A percentile compares a stretch with the other conserved stretches of the same genome.
Conservation (phyloP, 2,888 invertebrate species). For the Monochamus alternatus region DNA sequence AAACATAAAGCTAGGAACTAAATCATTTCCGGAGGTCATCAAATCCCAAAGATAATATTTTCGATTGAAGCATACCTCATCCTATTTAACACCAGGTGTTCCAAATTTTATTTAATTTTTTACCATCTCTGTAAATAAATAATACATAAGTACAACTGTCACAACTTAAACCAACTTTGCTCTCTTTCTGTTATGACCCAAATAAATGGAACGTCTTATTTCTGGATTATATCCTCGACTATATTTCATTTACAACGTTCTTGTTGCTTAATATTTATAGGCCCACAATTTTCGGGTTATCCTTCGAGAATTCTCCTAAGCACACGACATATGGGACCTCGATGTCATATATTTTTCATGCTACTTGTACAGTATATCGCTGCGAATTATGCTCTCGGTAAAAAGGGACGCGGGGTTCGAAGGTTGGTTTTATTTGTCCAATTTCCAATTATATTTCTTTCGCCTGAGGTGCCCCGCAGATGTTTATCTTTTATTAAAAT, state of each 20-base stretch:
- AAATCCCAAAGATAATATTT: no score
- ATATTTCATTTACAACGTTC: slow-evolving; percentile 11
- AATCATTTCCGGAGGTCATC: no score
- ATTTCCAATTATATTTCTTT: not conserved
- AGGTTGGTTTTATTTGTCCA: not conserved
- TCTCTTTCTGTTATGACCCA: not conserved
- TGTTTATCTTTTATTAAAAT: no score
- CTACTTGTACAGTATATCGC: slow-evolving; percentile 20
- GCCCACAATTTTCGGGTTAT: not conserved
- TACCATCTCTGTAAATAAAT: no score
- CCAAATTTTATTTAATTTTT: no score
- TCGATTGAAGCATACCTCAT: no score
- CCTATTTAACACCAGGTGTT: no score
- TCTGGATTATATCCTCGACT: not conserved
- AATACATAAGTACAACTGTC: not conserved
- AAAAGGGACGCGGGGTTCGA: slow-evolving; percentile 1
- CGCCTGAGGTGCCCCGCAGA: not conserved
- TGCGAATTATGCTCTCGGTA: slow-evolving; percentile 19
- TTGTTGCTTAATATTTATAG: slow-evolving; percentile 13
- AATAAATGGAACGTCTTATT: slow-evolving; percentile 5
- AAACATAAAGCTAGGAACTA: no score
- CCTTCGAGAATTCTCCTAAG: slow-evolving; percentile 20
- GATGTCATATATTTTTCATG: slow-evolving; percentile 24
- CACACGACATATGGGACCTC: slow-evolving; percentile 6
- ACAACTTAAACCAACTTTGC: not conserved